Evolutionary conservation across 2,797 vertebrate genomes (phyloP).

Genomic region (Malurus leucopterus): DNA sequence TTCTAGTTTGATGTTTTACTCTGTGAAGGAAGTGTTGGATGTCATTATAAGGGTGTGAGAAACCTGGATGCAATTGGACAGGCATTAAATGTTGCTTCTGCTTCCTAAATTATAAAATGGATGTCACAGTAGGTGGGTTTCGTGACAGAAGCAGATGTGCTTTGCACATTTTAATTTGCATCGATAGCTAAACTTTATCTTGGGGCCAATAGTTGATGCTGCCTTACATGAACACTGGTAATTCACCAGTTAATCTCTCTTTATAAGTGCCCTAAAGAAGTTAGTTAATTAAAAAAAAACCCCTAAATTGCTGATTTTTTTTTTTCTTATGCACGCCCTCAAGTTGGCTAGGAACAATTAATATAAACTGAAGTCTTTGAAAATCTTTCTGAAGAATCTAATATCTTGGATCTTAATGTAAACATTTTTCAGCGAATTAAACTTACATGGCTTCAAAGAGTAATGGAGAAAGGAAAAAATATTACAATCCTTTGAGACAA

Average conservation of each 20-base stretch:
- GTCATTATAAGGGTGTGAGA: neutral
- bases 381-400: neutral
- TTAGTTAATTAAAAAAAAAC: neutral
- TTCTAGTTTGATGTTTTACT: neutral
- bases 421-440: neutral
- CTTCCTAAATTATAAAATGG: neutral
- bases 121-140: neutral
- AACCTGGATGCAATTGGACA: neutral
- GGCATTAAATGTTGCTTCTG: neutral
- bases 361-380: neutral
- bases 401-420: neutral
- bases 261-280: neutral
- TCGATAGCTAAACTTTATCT: neutral
- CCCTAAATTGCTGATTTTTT: neutral
- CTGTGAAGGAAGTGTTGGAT: neutral
- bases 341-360: neutral
- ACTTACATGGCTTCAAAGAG: neutral
- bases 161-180: neutral
- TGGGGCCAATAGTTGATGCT: neutral
- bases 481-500: neutral
- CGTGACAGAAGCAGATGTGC: neutral
- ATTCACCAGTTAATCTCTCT: neutral
- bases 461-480: neutral
- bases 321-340: neutral
- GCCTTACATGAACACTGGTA: neutral